Conservation (phyloP, 2,888 invertebrate species). For the Eremobia ochroleuca region DNA sequence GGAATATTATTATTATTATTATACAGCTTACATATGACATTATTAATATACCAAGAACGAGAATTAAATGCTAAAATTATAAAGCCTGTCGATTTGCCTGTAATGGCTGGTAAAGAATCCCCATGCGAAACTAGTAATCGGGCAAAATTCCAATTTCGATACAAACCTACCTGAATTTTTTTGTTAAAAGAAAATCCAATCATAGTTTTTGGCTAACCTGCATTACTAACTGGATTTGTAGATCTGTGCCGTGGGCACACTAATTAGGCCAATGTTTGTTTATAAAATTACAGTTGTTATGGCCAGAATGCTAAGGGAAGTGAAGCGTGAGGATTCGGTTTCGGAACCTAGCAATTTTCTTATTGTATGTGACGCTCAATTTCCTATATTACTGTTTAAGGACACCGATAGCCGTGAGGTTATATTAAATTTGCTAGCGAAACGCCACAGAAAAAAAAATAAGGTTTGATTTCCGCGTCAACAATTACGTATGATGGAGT, state of each 20-base stretch:
- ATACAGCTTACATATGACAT: not conserved
- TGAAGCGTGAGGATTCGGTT: not conserved
- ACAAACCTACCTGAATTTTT: conserved; percentile 27
- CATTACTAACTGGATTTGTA: conserved; percentile 38
- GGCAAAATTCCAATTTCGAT: conserved; percentile 54
- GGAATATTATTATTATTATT: too few species aligned
- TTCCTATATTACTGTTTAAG: not conserved
- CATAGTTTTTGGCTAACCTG: conserved; percentile 41
- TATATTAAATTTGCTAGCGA: too few species aligned
- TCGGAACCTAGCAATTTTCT: not conserved
- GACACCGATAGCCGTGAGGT: too few species aligned
- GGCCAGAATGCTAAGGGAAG: too few species aligned
- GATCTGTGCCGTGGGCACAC: conserved; percentile 12
- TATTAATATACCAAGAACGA: not conserved
- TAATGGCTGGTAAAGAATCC: conserved; percentile 7
- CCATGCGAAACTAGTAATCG: conserved; percentile 23
- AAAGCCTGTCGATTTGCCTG: conserved; percentile 2
- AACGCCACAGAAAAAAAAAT: too few species aligned
- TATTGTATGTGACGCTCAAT: not conserved
- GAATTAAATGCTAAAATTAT: conserved; percentile 4
- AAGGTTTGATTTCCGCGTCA: too few species aligned
- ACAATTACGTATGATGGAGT: too few species aligned
- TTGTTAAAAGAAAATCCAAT: conserved; percentile 46
- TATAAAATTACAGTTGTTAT: not conserved
- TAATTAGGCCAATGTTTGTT: conserved; percentile 25